Base-by-base conservation (phyloP, 2,113 vertebrate genomes). In the Paralichthys olivaceus region DNA sequence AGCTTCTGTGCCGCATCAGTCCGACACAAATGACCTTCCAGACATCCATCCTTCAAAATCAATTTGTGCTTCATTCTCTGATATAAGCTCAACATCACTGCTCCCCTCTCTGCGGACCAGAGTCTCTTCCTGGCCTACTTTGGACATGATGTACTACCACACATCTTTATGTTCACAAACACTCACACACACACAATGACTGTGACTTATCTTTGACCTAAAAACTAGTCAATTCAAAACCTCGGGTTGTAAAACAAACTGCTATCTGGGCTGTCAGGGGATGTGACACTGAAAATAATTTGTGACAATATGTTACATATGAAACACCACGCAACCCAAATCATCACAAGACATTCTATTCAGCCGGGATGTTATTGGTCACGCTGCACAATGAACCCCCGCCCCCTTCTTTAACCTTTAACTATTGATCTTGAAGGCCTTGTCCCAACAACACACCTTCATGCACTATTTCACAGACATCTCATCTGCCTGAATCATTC, bases 41-140 rank as follows among this genome's bases (percentile, higher is more conserved):
- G 71, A 56, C 23, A 84, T 58, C 75, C 62, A 40, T 82, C 76
- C 43, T 74, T 37, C 72, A 79, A 71, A 81, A 84, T 86, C 79
- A 68, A 80, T 80, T 66, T 75, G 34, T 66, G 61, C 53, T 55
- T 79, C 19, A 64, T 37, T 66, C 51, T 74, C 37, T 55, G 43
- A 59, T 77, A 64, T 75, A 51, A 59, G 75, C 66, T 82, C 83
- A 77, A 72, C 65, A 80, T 75, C 3, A 20, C 34, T 40, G 25
- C 23, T n/a, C 53, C 23, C 43, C 19, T 64, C 64, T 63, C 69
- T 62, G 32, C 6, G 17, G 28, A 58, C 45, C 37, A 64, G 63
- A 78, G 29, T 49, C 17, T 77, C 54, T 23, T 53, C 20, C n/a
- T 85, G 77, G 60, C 73, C 79, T 62, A 83, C 34, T 80, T 80